These are phyloP conservation scores for Ophion ellenae DNA, from an alignment of 2,888 invertebrate species.

Conservation along the genomic window DNA sequence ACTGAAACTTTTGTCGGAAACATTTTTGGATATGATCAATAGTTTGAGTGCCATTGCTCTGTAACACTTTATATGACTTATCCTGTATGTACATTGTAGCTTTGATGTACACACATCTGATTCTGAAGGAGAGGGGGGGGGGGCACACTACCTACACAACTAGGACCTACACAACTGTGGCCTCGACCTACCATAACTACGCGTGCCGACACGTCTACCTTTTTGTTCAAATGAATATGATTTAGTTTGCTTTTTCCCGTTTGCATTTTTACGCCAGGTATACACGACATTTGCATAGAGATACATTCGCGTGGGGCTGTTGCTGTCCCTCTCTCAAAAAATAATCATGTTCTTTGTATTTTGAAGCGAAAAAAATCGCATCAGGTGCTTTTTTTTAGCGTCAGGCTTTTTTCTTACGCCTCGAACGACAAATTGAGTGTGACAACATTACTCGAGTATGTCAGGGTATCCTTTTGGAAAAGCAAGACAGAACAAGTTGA, in stretches of 20 bases:
- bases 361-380: neutral
- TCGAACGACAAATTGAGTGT: constrained; percentile 56
- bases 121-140: constrained; percentile 75
- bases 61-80: too few relatives aligned
- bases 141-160: constrained; percentile 79
- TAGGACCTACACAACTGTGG: constrained; percentile 80
- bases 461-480: constrained; percentile 25
- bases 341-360: neutral
- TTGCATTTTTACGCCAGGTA: constrained; percentile 62
- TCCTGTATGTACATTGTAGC: constrained; percentile 36
- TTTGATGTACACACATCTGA: constrained; percentile 62
- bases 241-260: constrained; percentile 39
- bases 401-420: constrained; percentile 34
- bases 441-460: constrained; percentile 40
- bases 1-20: too few relatives aligned
- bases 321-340: constrained; percentile 54
- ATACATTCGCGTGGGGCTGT: constrained; percentile 58
- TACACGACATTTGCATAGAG: constrained; percentile 54
- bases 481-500: constrained; percentile 39
- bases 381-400: constrained; percentile 8
- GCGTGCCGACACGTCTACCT: constrained; percentile 80
- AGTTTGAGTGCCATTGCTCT: too few relatives aligned
- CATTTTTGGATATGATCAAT: too few relatives aligned
- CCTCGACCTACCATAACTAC: constrained; percentile 78
- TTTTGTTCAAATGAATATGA: constrained; percentile 39